phyloP scores from a whole-genome alignment of 2,888 invertebrate genomes.

The Nematopogon swammerdamellus region DNA sequence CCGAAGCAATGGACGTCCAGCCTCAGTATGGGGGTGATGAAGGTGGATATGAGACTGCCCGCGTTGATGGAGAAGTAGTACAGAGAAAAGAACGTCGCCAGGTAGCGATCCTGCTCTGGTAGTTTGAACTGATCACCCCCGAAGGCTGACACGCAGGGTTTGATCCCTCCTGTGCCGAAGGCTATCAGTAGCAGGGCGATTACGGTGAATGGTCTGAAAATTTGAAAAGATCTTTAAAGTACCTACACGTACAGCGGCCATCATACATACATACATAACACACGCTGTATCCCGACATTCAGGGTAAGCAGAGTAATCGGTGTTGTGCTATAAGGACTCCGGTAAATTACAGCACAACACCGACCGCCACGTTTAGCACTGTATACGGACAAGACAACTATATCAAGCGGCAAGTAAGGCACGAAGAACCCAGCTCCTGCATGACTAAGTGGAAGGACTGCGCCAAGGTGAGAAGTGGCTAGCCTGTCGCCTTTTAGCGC shows the following conservation, averaged over 20 bases:
- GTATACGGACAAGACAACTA: too few species aligned
- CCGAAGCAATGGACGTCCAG: constrained; percentile 76
- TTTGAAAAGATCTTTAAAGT: constrained; percentile 1
- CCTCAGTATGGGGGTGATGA: constrained; percentile 83
- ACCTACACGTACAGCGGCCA: not conserved
- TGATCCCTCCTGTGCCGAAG: constrained; percentile 91
- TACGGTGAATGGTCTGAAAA: constrained; percentile 59
- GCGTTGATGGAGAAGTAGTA: constrained; percentile 94
- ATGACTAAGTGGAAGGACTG: too few species aligned
- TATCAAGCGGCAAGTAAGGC: too few species aligned
- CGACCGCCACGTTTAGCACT: too few species aligned
- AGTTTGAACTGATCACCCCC: constrained; percentile 91
- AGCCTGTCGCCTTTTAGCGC: too few species aligned
- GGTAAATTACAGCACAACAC: too few species aligned
- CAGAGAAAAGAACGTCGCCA: constrained; percentile 86
- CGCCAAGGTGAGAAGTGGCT: too few species aligned
- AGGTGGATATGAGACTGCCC: constrained; percentile 85
- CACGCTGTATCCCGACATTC: too few species aligned
- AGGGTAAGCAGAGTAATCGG: too few species aligned
- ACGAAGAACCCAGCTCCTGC: too few species aligned
- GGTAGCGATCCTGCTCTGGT: constrained; percentile 73
- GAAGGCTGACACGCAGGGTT: constrained; percentile 93
- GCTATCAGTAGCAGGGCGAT: constrained; percentile 74
- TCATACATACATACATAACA: too few species aligned
- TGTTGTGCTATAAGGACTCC: too few species aligned